These are phyloP conservation scores for Corynorhinus townsendii DNA, from an alignment of 2,113 vertebrate species.

Conservation along the genomic window DNA sequence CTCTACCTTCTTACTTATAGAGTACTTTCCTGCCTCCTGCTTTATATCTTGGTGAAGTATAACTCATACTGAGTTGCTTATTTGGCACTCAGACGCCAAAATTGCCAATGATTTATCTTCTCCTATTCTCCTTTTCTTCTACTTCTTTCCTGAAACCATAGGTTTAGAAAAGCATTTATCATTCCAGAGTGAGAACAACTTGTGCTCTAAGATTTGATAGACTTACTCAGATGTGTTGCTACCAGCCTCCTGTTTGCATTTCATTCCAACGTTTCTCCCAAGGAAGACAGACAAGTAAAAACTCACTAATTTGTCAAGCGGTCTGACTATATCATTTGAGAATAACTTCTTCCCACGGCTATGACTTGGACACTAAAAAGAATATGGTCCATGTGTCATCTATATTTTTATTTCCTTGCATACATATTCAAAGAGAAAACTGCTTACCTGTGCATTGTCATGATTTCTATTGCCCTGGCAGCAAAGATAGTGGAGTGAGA, in stretches of 20 bases:
- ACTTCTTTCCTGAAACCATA: background rate
- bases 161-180: background rate
- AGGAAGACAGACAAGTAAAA: background rate
- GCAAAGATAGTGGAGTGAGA: background rate
- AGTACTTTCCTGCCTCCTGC: background rate
- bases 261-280: background rate
- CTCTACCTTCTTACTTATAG: background rate
- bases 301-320: background rate
- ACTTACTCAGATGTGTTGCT: background rate
- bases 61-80: background rate
- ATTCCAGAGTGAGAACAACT: too few relatives aligned
- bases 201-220: background rate
- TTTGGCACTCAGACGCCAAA: background rate
- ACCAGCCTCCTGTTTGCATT: background rate
- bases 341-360: background rate
- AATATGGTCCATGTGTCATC: background rate
- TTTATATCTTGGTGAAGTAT: background rate
- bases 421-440: constrained; percentile 7
- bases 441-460: background rate
- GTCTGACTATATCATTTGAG: background rate
- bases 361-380: background rate
- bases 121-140: background rate
- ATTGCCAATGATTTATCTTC: background rate
- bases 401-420: constrained; percentile 34
- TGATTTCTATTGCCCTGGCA: constrained; percentile 48